Evolutionary conservation across 2,113 vertebrate species (phyloP).

Genomic region (Scolopax mira): DNA sequence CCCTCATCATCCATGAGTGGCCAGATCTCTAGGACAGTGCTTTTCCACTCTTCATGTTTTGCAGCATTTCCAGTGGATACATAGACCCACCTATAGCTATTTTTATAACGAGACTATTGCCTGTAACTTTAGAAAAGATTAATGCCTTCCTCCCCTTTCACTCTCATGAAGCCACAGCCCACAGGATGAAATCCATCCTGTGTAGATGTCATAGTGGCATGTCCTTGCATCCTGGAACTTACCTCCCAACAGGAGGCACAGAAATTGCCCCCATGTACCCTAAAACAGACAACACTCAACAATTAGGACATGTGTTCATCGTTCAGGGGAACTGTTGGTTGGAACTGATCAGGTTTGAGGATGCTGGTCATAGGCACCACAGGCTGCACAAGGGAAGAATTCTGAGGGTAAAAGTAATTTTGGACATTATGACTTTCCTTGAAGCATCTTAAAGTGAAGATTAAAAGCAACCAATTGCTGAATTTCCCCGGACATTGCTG

Average conservation of each 20-base stretch:
- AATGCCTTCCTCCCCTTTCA: neutral
- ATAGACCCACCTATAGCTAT: neutral
- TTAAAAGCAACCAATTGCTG: neutral
- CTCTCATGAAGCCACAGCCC: neutral
- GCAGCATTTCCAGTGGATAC: neutral
- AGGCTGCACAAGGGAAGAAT: neutral
- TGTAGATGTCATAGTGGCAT: neutral
- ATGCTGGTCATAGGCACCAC: neutral
- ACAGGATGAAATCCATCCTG: neutral
- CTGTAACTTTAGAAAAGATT: neutral
- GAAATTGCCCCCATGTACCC: neutral
- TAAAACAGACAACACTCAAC: neutral
- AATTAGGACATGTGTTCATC: neutral
- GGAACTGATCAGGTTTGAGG: neutral
- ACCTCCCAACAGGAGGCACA: neutral
- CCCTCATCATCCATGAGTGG: neutral
- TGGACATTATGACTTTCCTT: neutral
- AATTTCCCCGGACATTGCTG: neutral
- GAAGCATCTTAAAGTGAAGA: neutral
- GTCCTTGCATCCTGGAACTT: neutral
- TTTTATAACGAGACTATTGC: neutral
- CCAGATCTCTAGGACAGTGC: neutral
- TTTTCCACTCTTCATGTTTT: neutral
- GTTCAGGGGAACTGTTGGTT: neutral
- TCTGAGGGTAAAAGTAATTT: neutral